phyloP scores from a whole-genome alignment of 2,113 vertebrate genomes.

The Galemys pyrenaicus region DNA sequence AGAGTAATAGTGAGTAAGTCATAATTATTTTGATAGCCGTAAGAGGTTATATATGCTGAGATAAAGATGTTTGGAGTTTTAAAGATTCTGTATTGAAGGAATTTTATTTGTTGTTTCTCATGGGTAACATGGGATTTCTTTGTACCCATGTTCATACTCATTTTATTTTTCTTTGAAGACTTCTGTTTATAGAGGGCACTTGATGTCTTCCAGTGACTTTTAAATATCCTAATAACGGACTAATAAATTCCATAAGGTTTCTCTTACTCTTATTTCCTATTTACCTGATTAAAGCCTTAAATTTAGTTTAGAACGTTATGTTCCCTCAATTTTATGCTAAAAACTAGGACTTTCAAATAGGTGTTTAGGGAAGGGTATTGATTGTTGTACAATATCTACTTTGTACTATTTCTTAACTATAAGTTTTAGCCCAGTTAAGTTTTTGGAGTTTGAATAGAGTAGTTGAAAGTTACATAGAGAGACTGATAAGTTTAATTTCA shows the following conservation, averaged over 20 bases:
- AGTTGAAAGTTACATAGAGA: conserved; percentile 26
- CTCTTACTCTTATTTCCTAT: conserved; percentile 18
- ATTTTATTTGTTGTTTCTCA: conserved; percentile 15
- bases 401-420: conserved; percentile 8
- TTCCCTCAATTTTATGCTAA: conserved; percentile 17
- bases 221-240: background rate
- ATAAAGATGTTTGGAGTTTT: conserved; percentile 40
- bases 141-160: background rate
- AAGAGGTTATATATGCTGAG: conserved; percentile 21
- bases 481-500: background rate
- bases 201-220: background rate
- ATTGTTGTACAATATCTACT: conserved; percentile 8
- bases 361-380: background rate
- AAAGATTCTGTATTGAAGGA: conserved; percentile 1
- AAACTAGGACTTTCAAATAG: background rate
- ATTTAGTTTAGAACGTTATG: conserved; percentile 3
- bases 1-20: background rate
- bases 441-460: background rate
- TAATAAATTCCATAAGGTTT: background rate
- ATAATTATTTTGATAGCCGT: background rate
- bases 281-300: background rate
- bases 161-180: conserved; percentile 32
- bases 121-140: conserved; percentile 6
- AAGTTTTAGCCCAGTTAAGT: background rate
- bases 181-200: conserved; percentile 37